Base-by-base conservation (phyloP, 2,888 invertebrate species). In the Spicauda simplicius region DNA sequence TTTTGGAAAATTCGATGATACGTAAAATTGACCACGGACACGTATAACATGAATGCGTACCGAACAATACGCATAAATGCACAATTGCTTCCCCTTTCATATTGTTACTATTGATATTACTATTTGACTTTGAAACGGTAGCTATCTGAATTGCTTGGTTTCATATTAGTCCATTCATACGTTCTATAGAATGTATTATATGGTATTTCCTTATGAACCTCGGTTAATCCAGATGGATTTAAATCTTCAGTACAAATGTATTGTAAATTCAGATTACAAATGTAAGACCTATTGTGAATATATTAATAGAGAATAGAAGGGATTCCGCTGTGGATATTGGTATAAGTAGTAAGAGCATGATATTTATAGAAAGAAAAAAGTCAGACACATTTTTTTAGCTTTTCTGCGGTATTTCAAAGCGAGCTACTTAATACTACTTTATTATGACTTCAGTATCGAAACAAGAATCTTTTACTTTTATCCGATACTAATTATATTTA, bases 1-100 rank as follows among this genome's bases (percentile, higher is more conserved):
- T 80, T 87, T 81, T 83, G 87, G 84, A 83, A 86, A 83, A 83
- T 82, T 81, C 87, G 89, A 87, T 90, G 86, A 81, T 83, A 85
- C 90, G 89, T 89, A 84, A 90, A 90, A 91, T 91, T 86, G 83
- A 82, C 78, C 81, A 81, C 84, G 79, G 83, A 82, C 80, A 79
- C 78, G 80, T 84, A 25, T 2, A 65, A 70, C 70, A 68, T 61
- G 33, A 30, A 64, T 64, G 68, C 65, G 60, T 63, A 57, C 63
- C 53, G 18, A 53, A 45, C 66, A 68, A 79, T 79, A 75, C 77
- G 76, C 72, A 72, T 70, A 71, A 73, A 72, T 73, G 74, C 66
- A 70, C 76, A 70, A 71, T 77, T 84, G 83, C 37, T 61, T 67
- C 82, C 70, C 25, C 77, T 77, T 76, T 77, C 77, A 80, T 80